These are phyloP conservation scores for Archips crataeganus DNA, from an alignment of 2,888 invertebrate species.

Conservation along the genomic window DNA sequence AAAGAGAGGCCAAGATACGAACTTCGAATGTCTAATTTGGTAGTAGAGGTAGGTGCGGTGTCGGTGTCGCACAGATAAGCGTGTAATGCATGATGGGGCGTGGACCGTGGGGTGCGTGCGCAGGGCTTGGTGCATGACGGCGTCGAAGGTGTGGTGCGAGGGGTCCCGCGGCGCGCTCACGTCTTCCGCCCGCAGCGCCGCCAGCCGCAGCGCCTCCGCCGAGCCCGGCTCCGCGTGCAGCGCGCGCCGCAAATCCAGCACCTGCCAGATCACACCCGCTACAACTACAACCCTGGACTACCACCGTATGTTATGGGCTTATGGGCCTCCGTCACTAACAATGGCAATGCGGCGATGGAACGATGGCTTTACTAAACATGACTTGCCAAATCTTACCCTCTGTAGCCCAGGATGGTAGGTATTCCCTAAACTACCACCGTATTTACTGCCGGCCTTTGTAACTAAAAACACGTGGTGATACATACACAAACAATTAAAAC, in stretches of 20 bases:
- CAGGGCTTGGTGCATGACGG: conserved; percentile 84
- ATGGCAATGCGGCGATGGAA: no score
- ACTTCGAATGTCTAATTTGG: no score
- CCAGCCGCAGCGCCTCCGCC: conserved; percentile 85
- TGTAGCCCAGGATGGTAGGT: not conserved
- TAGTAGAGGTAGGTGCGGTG: not conserved
- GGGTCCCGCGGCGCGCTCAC: conserved; percentile 77
- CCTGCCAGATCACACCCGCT: conserved; percentile 83
- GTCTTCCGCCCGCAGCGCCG: conserved; percentile 81
- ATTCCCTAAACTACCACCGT: no score
- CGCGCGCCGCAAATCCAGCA: conserved; percentile 92
- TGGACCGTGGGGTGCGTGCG: conserved; percentile 80
- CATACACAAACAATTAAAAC: no score
- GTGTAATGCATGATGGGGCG: conserved; percentile 54
- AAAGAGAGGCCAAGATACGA: no score
- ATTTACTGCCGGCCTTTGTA: no score
- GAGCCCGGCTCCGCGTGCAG: conserved; percentile 90
- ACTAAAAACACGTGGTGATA: no score
- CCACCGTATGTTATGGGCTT: not conserved
- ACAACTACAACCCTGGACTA: conserved; percentile 45
- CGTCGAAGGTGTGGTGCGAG: conserved; percentile 83
- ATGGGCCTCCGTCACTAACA: no score
- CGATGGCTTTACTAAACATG: no score
- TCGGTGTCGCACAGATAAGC: conserved; percentile 47
- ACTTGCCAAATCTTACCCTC: not conserved